Evolutionary conservation across 2,888 invertebrate genomes (phyloP), one percentile per base, ranked within the genome.

Genomic region (Epirrhoe tristata): DNA sequence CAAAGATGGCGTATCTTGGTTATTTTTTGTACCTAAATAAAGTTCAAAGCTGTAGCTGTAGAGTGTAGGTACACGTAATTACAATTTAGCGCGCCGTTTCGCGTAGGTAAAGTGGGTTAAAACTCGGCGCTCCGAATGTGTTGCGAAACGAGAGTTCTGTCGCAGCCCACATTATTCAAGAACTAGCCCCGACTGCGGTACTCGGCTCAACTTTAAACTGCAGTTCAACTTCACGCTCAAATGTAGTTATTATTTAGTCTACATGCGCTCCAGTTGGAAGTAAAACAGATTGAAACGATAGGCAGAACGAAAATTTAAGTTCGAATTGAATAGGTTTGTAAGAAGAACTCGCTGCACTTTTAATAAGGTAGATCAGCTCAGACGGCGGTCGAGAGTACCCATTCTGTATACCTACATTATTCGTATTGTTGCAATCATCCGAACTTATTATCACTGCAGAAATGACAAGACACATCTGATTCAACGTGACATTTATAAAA

Each of bases 111-210:
- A 58, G 53, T 66, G 57, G 53, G 66, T 63, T 67, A 60, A 60
- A 67, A 67, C 59, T 60, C 48, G 16, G 6, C 43, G 36, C 34
- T 55, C 24, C 36, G 59, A 53, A 60, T 63, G 36, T 59, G 67
- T 60, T 31, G 56, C 17, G 55, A 55, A 63, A 60, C 55, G 51
- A 6, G 60, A 66, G 64, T 64, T 64, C 64, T 61, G 64, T 68
- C 54, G 57, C 64, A 60, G 54, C 57, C 53, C 48, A 60, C 64
- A 64, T 63, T 60, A 67, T 68, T 64, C 54, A 64, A 61, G 67
- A 64, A 63, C 60, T 52, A 58, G 54, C 51, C 50, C 34, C 53
- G 54, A 63, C 59, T 54, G 63, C 50, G 60, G 67, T 56, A 34
- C 54, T 55, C 57, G 53, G 48, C 39, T 10, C 43, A 67, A 67